These are phyloP conservation scores for Xerus rutilus DNA, from an alignment of 2,797 vertebrate genomes.

Conservation along the genomic window DNA sequence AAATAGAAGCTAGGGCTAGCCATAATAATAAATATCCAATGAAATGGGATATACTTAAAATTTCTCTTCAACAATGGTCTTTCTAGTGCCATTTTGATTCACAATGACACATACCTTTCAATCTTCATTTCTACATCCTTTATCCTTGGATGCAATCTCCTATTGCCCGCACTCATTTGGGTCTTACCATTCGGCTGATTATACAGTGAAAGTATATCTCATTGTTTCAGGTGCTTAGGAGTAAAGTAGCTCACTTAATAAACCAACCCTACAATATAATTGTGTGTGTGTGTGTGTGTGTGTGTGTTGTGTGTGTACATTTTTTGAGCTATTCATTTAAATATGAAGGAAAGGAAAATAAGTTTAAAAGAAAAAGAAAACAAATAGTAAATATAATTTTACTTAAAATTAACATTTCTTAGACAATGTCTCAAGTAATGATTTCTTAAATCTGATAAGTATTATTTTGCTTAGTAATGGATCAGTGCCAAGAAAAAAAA, in stretches of 20 bases:
- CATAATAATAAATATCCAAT: background rate
- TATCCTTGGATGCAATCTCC: background rate
- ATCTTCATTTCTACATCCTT: background rate
- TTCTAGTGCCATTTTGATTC: background rate
- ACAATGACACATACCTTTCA: background rate
- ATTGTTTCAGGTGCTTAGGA: conserved; percentile 10
- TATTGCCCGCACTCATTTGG: background rate
- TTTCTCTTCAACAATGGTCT: background rate
- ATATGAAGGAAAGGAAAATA: background rate
- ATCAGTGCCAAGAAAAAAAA: background rate
- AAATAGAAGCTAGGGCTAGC: background rate
- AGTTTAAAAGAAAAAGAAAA: background rate
- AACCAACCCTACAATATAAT: background rate
- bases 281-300: no score
- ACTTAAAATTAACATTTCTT: background rate
- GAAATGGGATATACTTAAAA: background rate
- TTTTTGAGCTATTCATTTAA: background rate
- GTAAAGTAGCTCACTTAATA: background rate
- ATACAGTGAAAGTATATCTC: background rate
- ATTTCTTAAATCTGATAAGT: background rate
- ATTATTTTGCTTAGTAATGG: background rate
- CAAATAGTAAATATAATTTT: background rate
- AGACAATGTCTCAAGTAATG: background rate
- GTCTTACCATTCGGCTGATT: background rate
- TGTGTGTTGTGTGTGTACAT: no score